phyloP scores from a whole-genome alignment of 2,888 invertebrate genomes.

The Micoletzkya japonica region DNA sequence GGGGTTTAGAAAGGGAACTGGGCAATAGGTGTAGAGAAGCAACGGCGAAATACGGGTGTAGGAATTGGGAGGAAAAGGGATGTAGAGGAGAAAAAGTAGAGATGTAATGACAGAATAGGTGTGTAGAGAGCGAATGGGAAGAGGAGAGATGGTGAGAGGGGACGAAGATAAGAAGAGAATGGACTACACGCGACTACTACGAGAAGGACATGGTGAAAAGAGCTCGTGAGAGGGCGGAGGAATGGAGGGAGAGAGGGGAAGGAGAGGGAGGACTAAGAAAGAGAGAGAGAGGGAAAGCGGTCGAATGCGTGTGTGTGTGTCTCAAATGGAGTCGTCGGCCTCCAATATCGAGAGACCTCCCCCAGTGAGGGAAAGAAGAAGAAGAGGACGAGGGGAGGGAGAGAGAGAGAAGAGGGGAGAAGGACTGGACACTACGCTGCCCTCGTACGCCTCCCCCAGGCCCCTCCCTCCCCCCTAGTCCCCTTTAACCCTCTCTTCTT shows the following conservation, averaged over 20 bases:
- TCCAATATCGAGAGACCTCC: not conserved
- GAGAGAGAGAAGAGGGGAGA: too few relatives aligned
- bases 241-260: not conserved
- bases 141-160: not conserved
- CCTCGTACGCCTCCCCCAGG: too few relatives aligned
- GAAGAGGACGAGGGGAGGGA: constrained; percentile 2
- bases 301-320: too few relatives aligned
- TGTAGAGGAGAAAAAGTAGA: not conserved
- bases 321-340: too few relatives aligned
- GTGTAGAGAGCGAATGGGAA: too few relatives aligned
- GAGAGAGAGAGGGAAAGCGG: constrained; percentile 1
- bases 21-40: constrained; percentile 1
- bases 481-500: too few relatives aligned
- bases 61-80: constrained; percentile 1
- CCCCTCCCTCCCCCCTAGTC: too few relatives aligned
- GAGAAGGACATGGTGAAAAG: not conserved
- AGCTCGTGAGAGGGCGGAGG: not conserved
- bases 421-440: too few relatives aligned
- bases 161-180: not conserved
- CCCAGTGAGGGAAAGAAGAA: not conserved
- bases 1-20: too few relatives aligned
- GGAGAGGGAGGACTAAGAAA: not conserved
- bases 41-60: too few relatives aligned
- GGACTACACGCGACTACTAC: constrained; percentile 12
- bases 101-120: not conserved